phyloP scores from a whole-genome alignment of 2,113 vertebrate genomes.

The Pimephales promelas region DNA sequence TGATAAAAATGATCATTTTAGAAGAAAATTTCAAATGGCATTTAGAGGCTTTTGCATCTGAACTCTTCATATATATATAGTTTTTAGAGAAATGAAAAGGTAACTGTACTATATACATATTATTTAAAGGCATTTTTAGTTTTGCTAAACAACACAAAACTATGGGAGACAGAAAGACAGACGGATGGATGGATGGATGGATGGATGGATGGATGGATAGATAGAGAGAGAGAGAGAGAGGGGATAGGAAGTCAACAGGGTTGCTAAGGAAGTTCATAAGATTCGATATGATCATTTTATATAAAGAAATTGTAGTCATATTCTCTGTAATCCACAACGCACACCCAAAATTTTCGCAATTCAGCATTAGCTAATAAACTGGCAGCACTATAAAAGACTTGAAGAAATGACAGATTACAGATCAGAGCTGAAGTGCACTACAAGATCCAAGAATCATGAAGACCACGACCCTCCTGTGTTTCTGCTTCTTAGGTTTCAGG shows the following conservation, averaged over 20 bases:
- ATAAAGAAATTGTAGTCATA: neutral
- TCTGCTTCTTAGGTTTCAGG: neutral
- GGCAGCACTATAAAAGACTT: neutral
- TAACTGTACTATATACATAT: neutral
- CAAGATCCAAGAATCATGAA: constrained; percentile 4
- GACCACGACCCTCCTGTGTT: neutral
- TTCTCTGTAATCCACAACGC: no score
- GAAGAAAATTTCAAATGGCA: no score
- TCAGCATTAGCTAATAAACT: neutral
- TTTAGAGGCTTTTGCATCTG: no score
- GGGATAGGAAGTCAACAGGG: neutral
- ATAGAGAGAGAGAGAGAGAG: neutral
- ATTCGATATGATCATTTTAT: neutral
- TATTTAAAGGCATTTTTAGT: neutral
- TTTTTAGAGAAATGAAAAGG: neutral
- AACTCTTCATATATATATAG: no score
- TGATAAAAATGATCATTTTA: no score
- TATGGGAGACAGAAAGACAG: neutral
- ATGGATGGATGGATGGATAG: no score
- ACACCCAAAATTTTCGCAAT: neutral
- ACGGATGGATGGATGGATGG: no score
- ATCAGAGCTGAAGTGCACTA: neutral
- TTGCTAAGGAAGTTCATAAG: neutral
- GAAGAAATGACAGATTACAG: neutral
- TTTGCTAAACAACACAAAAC: neutral